These are phyloP conservation scores for Drosophila guanche DNA, from an alignment of 1,140 invertebrate genomes.

Conservation along the genomic window DNA sequence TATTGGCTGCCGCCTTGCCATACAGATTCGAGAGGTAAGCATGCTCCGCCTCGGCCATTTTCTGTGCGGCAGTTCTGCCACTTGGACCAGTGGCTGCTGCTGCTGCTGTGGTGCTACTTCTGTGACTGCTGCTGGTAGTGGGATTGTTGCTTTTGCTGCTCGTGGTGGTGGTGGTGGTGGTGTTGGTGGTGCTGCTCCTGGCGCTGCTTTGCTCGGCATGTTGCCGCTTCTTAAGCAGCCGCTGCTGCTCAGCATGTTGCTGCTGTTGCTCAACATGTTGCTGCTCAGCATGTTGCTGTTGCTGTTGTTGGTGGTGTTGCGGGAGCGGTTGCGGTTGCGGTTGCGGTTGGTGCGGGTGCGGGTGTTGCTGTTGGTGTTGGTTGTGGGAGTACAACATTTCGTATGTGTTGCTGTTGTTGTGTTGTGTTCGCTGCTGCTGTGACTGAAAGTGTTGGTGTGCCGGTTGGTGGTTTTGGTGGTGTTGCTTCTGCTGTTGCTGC, in stretches of 20 bases:
- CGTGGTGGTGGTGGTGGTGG: not conserved
- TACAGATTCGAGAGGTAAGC: slow-evolving; percentile 71
- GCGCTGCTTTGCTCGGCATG: slow-evolving; percentile 48
- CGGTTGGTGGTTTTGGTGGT: slow-evolving; percentile 2
- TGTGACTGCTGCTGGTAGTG: slow-evolving; percentile 9
- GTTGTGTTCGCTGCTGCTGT: slow-evolving; percentile 47
- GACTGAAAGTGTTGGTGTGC: slow-evolving; percentile 21
- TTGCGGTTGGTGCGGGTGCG: slow-evolving; percentile 26
- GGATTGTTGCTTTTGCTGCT: slow-evolving; percentile 30
- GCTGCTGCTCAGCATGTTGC: slow-evolving; percentile 1
- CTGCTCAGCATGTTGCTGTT: slow-evolving; percentile 52
- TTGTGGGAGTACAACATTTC: slow-evolving; percentile 84
- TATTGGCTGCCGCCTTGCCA: slow-evolving; percentile 73
- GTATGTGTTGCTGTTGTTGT: slow-evolving; percentile 56
- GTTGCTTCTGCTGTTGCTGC: slow-evolving; percentile 5
- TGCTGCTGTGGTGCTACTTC: slow-evolving; percentile 3
- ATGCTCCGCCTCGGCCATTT: slow-evolving; percentile 73
- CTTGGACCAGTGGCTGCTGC: not conserved
- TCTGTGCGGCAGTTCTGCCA: slow-evolving; percentile 53
- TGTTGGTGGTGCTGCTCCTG: slow-evolving; percentile 5
- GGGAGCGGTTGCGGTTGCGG: slow-evolving; percentile 2
- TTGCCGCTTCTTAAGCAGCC: too few species aligned
- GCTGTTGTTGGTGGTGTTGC: slow-evolving; percentile 12
- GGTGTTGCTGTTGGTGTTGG: slow-evolving; percentile 55
- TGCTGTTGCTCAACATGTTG: slow-evolving; percentile 55